Conservation (phyloP, 2,113 vertebrate genomes). For the Parotia lawesii region DNA sequence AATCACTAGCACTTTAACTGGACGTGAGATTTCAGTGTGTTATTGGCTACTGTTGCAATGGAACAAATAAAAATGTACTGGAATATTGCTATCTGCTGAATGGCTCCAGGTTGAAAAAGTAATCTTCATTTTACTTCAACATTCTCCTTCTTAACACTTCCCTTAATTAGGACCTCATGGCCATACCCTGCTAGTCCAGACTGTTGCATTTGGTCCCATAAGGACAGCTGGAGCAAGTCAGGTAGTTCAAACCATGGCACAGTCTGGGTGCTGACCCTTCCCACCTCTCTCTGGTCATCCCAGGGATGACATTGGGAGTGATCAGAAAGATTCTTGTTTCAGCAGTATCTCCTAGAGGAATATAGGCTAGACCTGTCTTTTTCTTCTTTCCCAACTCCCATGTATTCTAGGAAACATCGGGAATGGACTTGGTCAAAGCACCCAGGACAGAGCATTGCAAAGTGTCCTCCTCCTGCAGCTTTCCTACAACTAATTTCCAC, state of each 20-base stretch:
- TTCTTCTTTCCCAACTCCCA: not conserved
- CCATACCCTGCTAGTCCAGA: not conserved
- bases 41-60: not conserved
- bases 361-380: not conserved
- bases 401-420: fast-evolving
- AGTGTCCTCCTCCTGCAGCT: not conserved
- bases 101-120: not conserved
- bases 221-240: not conserved
- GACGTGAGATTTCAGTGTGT: not conserved
- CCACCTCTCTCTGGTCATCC: not conserved
- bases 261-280: not conserved
- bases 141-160: not conserved
- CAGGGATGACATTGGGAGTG: not conserved
- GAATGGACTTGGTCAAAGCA: not conserved
- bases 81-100: not conserved
- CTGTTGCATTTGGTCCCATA: not conserved
- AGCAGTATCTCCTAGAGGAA: not conserved
- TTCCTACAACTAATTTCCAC: not conserved
- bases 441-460: not conserved
- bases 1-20: not conserved
- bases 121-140: not conserved
- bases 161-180: not conserved
- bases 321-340: not conserved
- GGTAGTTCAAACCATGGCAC: not conserved
- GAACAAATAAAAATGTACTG: not conserved